Evolutionary conservation across 1,140 invertebrate species (phyloP).

Genomic region (Lepidurus couesii): DNA sequence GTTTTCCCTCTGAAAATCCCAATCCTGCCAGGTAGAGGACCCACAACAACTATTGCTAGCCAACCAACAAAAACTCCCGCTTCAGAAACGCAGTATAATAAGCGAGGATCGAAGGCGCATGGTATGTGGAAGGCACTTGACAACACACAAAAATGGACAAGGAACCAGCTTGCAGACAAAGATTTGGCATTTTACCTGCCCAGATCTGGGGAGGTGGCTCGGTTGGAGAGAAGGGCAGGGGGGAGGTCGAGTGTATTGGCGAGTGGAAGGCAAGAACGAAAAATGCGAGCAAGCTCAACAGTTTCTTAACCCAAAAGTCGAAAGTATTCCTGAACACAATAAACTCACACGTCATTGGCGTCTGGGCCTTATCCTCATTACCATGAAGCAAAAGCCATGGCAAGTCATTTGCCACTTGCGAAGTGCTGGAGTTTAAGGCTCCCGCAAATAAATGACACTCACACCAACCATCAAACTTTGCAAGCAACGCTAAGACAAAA

Average conservation of each 20-base stretch:
- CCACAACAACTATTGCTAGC: background rate
- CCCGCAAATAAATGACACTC: too few species aligned
- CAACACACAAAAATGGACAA: background rate
- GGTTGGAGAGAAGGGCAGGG: background rate
- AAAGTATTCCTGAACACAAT: background rate
- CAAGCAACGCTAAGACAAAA: too few species aligned
- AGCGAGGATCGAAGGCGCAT: conserved; percentile 12
- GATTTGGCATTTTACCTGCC: conserved; percentile 6
- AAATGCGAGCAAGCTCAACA: too few species aligned
- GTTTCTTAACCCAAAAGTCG: too few species aligned
- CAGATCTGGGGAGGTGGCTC: background rate
- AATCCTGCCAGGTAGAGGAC: background rate
- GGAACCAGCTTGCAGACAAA: background rate
- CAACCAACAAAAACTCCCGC: background rate
- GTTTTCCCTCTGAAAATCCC: background rate
- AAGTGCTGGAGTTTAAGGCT: too few species aligned
- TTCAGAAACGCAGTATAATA: background rate
- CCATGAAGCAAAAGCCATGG: too few species aligned
- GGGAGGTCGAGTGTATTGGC: too few species aligned
- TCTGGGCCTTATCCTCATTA: too few species aligned
- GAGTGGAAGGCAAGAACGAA: too few species aligned
- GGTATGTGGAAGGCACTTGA: conserved; percentile 2
- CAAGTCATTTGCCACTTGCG: too few species aligned
- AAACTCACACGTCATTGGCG: background rate
- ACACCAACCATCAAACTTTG: too few species aligned